Base-by-base conservation (phyloP, 1,140 invertebrate genomes). In the Ips typographus region DNA sequence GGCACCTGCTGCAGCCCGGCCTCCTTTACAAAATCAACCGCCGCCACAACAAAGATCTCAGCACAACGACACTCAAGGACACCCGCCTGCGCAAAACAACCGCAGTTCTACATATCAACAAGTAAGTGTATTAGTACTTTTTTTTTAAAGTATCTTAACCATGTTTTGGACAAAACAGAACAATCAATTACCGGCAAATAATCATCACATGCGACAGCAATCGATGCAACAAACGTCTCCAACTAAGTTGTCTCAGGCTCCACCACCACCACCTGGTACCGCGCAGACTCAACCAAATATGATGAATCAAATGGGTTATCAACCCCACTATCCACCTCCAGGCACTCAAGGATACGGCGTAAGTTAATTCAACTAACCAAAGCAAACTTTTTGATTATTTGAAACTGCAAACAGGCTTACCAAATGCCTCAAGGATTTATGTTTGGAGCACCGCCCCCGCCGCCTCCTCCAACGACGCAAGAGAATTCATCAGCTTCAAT, bases 381-480 rank as follows among this genome's bases (percentile, higher is more conserved):
- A 22, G 22, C 22, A 22, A 22, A 22, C 22, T 22, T 22, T 22
- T 22, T 22, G 22, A 22, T 22, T 22, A 22, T 22, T 52, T 53
- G 4, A 8, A 44, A 42, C 37, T 75, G 76, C 47, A 72, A 62
- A 55, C 59, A 77, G 49, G 72, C 75, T 4, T 79, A 76, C 57
- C 69, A 73, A 7, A 58, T 80, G 44, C 67, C 75, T 1, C 77
- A 77, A 57, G 78, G 78, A 4, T 52, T 78, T 49, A 75, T 77
- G 53, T 80, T 77, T 68, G 76, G 76, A 40, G 71, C 76, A 6
- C 77, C 76, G 39, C 75, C 78, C 3, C 77, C 76, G 43, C 76
- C 77, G 39, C 77, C 78, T 38, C 78, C 77, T 37, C 74, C 77
- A 22, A 57, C 22, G 3, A n/a, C 22, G 36, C 53, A 63, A 40